Evolutionary conservation across 2,888 invertebrate genomes (phyloP), one percentile per base, ranked within the genome.

Genomic region (Perdita meconis): DNA sequence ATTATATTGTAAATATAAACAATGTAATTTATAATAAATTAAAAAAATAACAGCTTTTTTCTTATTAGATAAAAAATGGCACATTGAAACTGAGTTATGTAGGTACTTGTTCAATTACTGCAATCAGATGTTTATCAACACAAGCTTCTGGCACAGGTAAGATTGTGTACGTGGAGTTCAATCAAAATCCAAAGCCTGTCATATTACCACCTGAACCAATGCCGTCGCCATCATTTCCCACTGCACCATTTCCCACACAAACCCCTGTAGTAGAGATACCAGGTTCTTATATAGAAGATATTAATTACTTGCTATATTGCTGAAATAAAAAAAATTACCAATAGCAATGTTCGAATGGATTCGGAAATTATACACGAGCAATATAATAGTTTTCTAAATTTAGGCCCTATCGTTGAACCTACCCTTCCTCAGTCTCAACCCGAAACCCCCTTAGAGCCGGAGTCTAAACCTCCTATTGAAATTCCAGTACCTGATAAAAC

Each of bases 51-150:
- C 19, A 34, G 30, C 34, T 38, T 22, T 57, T 63, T 16, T 64
- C 40, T 53, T 22, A 47, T 50, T 44, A 86, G 85, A 63, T 86
- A 0, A 77, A 69, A 63, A 76, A 50, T 42, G 56, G 74, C 13
- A 16, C 70, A 34, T 50, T 55, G 16, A 84, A 78, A 50, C 30
- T 84, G 51, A 51, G 63, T 61, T 70, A 47, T 30, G 44, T 65
- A 42, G 66, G 68, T 63, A 56, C 65, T 47, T 61, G 53, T 66
- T 53, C 71, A 38, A 26, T 73, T 22, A 8, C 26, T 50, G 34
- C 42, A 13, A 8, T 71, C 6, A 74, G 64, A 42, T 63, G 60
- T 24, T 57, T 81, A 34, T 80, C 74, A 12, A 22, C 30, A 22
- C 65, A 67, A 55, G n/a, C 40, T 60, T 24, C 34, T 55, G 16